These are phyloP conservation scores for Bathynomus jamesi DNA, from an alignment of 1,140 invertebrate species.

Conservation along the genomic window DNA sequence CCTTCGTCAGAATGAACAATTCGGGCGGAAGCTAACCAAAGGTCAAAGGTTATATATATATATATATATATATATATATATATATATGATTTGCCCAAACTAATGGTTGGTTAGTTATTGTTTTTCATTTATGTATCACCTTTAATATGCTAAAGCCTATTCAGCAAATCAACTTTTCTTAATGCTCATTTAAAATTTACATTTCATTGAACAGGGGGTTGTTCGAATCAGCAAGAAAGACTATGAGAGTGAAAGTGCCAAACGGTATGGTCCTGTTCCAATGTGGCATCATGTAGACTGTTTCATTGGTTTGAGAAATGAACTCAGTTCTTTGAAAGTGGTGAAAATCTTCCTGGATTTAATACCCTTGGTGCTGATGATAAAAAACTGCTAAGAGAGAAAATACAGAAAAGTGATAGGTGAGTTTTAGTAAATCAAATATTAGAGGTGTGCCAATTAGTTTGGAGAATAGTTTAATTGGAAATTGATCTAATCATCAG, in stretches of 20 bases:
- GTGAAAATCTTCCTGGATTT: conserved; percentile 64
- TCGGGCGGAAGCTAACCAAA: too few species aligned
- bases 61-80: background rate
- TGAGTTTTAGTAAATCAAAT: conserved; percentile 16
- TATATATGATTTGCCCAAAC: too few species aligned
- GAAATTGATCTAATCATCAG: too few species aligned
- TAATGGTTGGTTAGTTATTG: too few species aligned
- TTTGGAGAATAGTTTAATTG: too few species aligned
- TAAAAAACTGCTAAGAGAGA: conserved; percentile 56
- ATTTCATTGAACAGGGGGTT: conserved; percentile 52
- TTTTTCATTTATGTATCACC: conserved; percentile 32
- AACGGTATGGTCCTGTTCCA: conserved; percentile 60
- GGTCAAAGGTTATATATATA: conserved; percentile 8
- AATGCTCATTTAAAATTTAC: too few species aligned
- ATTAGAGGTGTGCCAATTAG: too few species aligned
- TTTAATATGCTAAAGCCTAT: too few species aligned
- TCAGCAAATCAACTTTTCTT: too few species aligned
- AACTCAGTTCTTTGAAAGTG: conserved; percentile 65
- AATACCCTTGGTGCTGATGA: conserved; percentile 64
- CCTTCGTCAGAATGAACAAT: too few species aligned
- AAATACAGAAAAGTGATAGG: conserved; percentile 53
- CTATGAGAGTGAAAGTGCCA: conserved; percentile 68
- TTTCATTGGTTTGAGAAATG: conserved; percentile 68
- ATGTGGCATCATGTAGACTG: conserved; percentile 90
- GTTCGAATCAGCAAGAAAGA: conserved; percentile 78